Evolutionary conservation across 2,797 vertebrate genomes (phyloP), one percentile per base, ranked within the genome.

Genomic region (Centropyge bicolor): DNA sequence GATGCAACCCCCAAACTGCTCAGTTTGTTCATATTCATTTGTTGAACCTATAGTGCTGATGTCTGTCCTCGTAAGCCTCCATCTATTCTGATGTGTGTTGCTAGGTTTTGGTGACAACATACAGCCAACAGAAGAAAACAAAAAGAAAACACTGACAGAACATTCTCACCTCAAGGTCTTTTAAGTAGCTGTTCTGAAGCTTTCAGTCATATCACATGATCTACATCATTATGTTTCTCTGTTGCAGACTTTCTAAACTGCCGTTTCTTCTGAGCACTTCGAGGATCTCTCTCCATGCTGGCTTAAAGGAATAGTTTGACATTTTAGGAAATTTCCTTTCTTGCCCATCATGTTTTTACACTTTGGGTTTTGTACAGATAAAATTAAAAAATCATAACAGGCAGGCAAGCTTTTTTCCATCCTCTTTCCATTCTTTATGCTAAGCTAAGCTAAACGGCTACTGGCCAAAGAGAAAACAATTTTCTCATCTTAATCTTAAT

Each of bases 11-110:
- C n/a, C 19, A 12, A 52, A 45, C 38, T 27, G 5, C 45, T 74
- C 66, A 66, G 17, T 69, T 77, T 70, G 66, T 72, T 84, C 40
- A 9, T 59, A 43, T 62, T 76, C 4, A 54, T 65, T 20, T 14
- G 49, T 27, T 64, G 5, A 63, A 54, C 74, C 43, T 38, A 17
- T 20, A 59, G 20, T 13, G 6, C 38, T 41, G 10, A 14, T 5
- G 48, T 19, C 16, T 19, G 43, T 12, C 48, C 31, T 35, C 9
- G 16, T 4, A 8, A 69, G 27, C 14, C 9, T 10, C 11, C 14
- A 36, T 20, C 35, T 22, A 5, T 35, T 36, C 8, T 43, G 11
- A 24, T n/a, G 1, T 40, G 43, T 27, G 27, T 55, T 63, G 41
- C 41, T 54, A 20, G 43, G 16, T 13, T 38, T 22, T 55, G 36